phyloP scores from a whole-genome alignment of 2,113 vertebrate species.

The Melanotaenia duboulayi region DNA sequence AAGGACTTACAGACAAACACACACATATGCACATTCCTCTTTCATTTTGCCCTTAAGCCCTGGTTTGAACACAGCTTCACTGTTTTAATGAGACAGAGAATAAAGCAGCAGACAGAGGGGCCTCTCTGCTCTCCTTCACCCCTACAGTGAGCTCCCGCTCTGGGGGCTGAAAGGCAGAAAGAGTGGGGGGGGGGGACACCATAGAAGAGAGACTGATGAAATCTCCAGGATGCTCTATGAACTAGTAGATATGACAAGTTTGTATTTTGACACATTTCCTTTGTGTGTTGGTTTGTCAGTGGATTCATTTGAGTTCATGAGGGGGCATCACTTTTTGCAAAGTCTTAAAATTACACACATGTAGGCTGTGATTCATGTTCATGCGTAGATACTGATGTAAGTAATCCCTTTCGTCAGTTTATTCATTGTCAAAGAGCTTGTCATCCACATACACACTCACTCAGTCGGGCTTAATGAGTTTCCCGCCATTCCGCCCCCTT shows the following conservation, averaged over 20 bases:
- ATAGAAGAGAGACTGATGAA: background rate
- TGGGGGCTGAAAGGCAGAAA: constrained; percentile 33
- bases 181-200: background rate
- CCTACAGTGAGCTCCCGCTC: constrained; percentile 16
- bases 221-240: background rate
- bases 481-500: constrained; percentile 73
- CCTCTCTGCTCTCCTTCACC: constrained; percentile 62
- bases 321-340: constrained; percentile 2
- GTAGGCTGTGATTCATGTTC: background rate
- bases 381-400: background rate
- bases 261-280: background rate
- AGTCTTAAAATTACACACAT: background rate
- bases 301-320: background rate
- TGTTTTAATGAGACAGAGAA: constrained; percentile 63
- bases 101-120: constrained; percentile 58
- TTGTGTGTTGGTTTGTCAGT: background rate
- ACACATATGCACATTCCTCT: constrained; percentile 44
- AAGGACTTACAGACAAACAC: background rate
- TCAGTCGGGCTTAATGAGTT: constrained; percentile 42
- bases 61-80: constrained; percentile 61
- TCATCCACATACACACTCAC: too few species aligned
- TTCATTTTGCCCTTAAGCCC: constrained; percentile 41
- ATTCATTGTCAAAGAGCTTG: background rate
- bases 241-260: constrained; percentile 11
- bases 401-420: background rate